Percentiles rank a stretch among this genome's conserved stretches.
phyloP scores from a whole-genome alignment of 2,113 vertebrate genomes.

The Nannospalax galili region DNA sequence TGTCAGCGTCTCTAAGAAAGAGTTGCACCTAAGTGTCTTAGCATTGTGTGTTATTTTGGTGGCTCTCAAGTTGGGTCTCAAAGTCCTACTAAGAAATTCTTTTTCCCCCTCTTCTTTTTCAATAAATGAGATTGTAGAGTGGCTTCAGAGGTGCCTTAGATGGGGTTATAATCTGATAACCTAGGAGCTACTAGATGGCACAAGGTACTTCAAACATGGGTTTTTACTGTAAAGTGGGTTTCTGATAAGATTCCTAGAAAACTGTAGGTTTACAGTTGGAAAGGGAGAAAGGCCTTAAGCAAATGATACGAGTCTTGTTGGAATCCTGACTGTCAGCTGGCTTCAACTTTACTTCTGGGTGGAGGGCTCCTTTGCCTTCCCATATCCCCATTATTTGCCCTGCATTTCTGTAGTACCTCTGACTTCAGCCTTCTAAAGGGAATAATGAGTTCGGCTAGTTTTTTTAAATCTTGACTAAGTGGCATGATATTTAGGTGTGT shows the following conservation, averaged over 20 bases:
- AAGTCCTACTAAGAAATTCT: background rate
- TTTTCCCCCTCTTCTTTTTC: background rate
- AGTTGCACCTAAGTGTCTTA: background rate
- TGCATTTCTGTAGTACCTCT: background rate
- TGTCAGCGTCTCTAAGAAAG: no score
- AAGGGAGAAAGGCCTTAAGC: background rate
- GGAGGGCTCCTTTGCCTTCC: no score
- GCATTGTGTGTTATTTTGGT: background rate
- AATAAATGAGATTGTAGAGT: background rate
- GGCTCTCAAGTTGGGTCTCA: background rate
- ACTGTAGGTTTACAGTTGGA: background rate
- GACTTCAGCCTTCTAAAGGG: background rate
- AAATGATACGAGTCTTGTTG: background rate
- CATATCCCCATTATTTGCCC: background rate
- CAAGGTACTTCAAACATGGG: background rate
- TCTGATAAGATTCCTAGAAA: background rate
- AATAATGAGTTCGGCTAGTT: background rate
- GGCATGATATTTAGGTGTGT: background rate
- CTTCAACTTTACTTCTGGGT: background rate
- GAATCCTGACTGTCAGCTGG: background rate
- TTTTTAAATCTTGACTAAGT: slow-evolving; percentile 36
- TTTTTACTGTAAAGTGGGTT: background rate
- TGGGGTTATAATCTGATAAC: background rate
- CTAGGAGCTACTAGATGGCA: background rate
- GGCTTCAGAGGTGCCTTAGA: background rate